Conservation (phyloP, 2,113 vertebrate genomes). For the Platysternon megacephalum region DNA sequence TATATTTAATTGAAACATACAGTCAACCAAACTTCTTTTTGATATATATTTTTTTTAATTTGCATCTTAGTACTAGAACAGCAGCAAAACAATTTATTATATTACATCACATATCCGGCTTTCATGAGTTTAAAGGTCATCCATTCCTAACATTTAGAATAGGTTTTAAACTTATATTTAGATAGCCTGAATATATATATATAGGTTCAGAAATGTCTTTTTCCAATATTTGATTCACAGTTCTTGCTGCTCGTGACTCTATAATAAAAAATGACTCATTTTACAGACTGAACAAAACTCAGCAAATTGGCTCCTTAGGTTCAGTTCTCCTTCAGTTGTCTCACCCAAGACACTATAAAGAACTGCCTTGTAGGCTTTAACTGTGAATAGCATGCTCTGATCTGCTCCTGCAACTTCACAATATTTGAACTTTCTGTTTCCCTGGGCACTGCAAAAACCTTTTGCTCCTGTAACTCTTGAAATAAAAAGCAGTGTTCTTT, state of each 20-base stretch:
- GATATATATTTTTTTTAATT: neutral
- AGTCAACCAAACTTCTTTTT: neutral
- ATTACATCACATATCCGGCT: neutral
- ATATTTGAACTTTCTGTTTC: constrained; percentile 88
- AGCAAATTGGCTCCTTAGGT: constrained; percentile 89
- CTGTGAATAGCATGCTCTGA: constrained; percentile 86
- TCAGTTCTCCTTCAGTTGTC: constrained; percentile 82
- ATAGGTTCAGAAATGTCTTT: neutral
- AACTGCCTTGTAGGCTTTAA: constrained; percentile 85
- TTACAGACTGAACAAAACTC: constrained; percentile 83
- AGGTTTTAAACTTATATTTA: neutral
- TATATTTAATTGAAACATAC: neutral
- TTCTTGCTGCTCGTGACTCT: constrained; percentile 68
- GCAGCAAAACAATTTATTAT: neutral
- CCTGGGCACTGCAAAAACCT: constrained; percentile 83
- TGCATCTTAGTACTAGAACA: neutral
- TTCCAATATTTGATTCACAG: constrained; percentile 19
- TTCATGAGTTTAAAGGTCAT: neutral
- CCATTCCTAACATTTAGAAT: neutral
- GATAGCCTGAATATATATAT: neutral
- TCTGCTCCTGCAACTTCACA: constrained; percentile 80
- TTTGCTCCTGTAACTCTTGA: constrained; percentile 82
- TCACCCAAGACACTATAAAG: constrained; percentile 83
- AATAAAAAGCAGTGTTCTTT: constrained; percentile 83
- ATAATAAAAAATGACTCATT: constrained; percentile 73